A percentile compares a stretch with the other conserved stretches of the same genome.
phyloP scores from a whole-genome alignment of 1,140 invertebrate species.

The Panulirus ornatus region DNA sequence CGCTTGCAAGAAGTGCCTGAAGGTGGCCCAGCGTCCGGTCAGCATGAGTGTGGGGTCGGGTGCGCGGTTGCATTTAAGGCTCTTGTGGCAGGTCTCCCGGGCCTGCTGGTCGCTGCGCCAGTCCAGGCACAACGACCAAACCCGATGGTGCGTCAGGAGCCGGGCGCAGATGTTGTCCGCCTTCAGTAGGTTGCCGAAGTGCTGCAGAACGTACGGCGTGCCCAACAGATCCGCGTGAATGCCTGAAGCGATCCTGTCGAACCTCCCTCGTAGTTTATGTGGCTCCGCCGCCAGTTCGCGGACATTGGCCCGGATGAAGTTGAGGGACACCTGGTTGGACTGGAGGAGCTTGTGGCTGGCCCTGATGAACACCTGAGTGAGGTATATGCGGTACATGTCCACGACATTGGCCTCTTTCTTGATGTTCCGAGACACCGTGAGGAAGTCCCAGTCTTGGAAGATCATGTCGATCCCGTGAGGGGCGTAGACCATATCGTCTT shows the following conservation, averaged over 20 bases:
- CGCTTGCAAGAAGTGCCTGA: slow-evolving; percentile 63
- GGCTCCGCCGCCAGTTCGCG: slow-evolving; percentile 20
- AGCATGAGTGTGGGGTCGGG: slow-evolving; percentile 54
- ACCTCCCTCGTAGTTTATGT: slow-evolving; percentile 14
- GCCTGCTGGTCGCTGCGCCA: slow-evolving; percentile 59
- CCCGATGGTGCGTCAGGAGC: slow-evolving; percentile 59
- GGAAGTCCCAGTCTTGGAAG: slow-evolving; percentile 67
- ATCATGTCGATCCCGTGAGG: slow-evolving; percentile 69
- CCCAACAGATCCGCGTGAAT: slow-evolving; percentile 62
- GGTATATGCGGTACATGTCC: slow-evolving; percentile 58
- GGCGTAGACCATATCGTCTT: slow-evolving; percentile 66
- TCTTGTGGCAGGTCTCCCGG: slow-evolving; percentile 43
- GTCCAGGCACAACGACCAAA: slow-evolving; percentile 65
- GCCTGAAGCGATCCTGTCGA: slow-evolving; percentile 63
- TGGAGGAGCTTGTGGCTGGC: slow-evolving; percentile 22
- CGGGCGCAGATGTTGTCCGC: slow-evolving; percentile 56
- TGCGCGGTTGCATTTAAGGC: slow-evolving; percentile 37
- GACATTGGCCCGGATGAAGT: slow-evolving; percentile 39
- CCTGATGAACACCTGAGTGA: slow-evolving; percentile 45
- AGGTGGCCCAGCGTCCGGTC: slow-evolving; percentile 57
- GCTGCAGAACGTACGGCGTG: slow-evolving; percentile 54
- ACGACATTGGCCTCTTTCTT: slow-evolving; percentile 19
- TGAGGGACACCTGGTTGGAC: slow-evolving; percentile 33
- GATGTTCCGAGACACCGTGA: background rate
- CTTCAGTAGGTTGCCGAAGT: slow-evolving; percentile 35